Conservation (phyloP, 2,797 vertebrate genomes). For the Ispidina lecontei region DNA sequence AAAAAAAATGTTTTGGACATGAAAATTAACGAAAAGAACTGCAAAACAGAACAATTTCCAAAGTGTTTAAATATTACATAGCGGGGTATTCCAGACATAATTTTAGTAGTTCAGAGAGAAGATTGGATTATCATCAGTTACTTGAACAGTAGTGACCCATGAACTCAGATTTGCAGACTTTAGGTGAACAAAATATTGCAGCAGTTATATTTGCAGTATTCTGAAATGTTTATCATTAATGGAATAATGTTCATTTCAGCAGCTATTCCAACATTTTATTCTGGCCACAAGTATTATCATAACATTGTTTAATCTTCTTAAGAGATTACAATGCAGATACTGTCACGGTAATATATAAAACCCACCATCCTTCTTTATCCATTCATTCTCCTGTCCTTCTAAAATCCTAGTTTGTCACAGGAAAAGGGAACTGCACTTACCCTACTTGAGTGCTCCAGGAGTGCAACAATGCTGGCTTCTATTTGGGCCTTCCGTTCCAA, state of each 20-base stretch:
- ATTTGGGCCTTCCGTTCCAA: constrained; percentile 79
- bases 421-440: constrained; percentile 70
- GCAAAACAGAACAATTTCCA: background rate
- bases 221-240: background rate
- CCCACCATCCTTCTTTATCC: background rate
- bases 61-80: background rate
- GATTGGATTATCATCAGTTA: background rate
- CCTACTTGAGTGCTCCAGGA: constrained; percentile 90
- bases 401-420: background rate
- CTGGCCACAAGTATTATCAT: background rate
- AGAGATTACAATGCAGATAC: background rate
- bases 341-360: background rate
- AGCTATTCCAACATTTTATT: background rate
- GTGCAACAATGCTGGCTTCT: constrained; percentile 85
- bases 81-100: background rate
- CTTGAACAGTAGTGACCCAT: background rate
- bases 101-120: background rate
- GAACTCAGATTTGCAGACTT: background rate
- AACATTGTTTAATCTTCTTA: background rate
- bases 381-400: background rate
- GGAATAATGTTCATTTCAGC: background rate
- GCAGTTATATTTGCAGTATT: background rate
- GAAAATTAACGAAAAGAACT: background rate
- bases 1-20: background rate
- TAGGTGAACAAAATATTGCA: background rate